A percentile compares a stretch with the other conserved stretches of the same genome.
Conservation (phyloP, 1,140 invertebrate species). For the Drosophila teissieri region DNA sequence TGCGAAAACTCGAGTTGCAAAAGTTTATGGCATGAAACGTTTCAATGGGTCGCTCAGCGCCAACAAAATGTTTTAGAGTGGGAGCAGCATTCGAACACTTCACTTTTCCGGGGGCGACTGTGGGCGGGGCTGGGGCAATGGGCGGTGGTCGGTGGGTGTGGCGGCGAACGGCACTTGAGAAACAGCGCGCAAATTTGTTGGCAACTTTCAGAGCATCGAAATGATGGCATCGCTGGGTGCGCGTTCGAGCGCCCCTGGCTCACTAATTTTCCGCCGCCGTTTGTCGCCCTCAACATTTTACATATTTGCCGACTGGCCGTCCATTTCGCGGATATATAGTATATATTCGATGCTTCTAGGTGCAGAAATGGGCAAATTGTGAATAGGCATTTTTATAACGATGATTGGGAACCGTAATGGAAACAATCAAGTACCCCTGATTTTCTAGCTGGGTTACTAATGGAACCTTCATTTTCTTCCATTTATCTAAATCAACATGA, state of each 20-base stretch:
- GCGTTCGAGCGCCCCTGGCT: conserved; percentile 29
- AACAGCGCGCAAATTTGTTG: conserved; percentile 46
- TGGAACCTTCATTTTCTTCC: neutral
- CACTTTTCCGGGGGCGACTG: neutral
- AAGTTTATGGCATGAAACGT: conserved; percentile 39
- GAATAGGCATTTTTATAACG: neutral
- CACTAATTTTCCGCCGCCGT: conserved; percentile 36
- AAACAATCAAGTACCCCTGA: neutral
- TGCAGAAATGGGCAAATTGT: conserved; percentile 5
- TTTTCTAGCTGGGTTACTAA: neutral
- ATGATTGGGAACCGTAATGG: neutral
- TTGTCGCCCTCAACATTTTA: conserved; percentile 27
- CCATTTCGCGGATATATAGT: conserved; percentile 28
- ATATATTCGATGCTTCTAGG: conserved; percentile 14
- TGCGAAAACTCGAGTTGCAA: conserved; percentile 16
- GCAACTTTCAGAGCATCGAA: conserved; percentile 47
- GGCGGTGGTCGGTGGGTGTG: neutral
- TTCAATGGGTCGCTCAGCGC: conserved; percentile 37
- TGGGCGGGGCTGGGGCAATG: neutral
- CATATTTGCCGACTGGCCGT: conserved; percentile 17
- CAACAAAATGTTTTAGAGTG: conserved; percentile 40
- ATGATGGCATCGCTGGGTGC: conserved; percentile 6
- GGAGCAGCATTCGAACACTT: conserved; percentile 38
- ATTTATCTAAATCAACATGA: no score
- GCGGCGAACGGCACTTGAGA: conserved; percentile 33